Evolutionary conservation across 2,888 invertebrate genomes (phyloP).

Genomic region (Ormia ochracea): DNA sequence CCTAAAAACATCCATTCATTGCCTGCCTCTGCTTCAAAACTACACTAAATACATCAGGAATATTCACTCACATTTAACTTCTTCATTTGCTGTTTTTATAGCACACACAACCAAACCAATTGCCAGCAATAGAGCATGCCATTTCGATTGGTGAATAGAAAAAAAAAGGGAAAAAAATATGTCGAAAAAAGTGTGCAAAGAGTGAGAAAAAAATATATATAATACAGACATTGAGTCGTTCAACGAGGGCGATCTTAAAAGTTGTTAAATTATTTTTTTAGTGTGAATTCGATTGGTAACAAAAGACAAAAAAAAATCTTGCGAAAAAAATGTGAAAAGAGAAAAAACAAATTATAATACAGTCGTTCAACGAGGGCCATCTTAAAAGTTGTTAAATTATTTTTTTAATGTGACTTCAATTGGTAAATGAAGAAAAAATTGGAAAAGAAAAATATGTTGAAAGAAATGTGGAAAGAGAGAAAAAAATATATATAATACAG

Average conservation of each 20-base stretch:
- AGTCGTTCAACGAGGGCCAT: too few species aligned
- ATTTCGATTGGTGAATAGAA: conserved; percentile 46
- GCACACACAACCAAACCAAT: not conserved
- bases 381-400: too few species aligned
- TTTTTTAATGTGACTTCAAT: too few species aligned
- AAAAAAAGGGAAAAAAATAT: conserved; percentile 9
- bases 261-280: not conserved
- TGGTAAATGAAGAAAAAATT: too few species aligned
- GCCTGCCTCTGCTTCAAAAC: not conserved
- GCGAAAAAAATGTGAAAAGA: too few species aligned
- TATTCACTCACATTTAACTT: conserved; percentile 33
- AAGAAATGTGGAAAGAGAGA: too few species aligned
- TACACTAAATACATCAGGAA: conserved; percentile 22
- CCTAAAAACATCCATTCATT: conserved; percentile 8
- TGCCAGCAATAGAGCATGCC: conserved; percentile 27
- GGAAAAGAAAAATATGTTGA: too few species aligned
- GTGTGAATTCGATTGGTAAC: too few species aligned
- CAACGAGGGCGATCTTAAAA: not conserved
- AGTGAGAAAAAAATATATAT: not conserved
- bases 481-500: too few species aligned
- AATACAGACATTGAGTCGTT: conserved; percentile 28
- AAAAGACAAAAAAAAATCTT: too few species aligned
- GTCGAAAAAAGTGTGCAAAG: not conserved
- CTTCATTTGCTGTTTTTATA: conserved; percentile 7
- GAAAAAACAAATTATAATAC: too few species aligned